Conservation (phyloP, 37 sponge, comb jelly and placozoan genomes). For the Halisarca cf. caerulea region DNA sequence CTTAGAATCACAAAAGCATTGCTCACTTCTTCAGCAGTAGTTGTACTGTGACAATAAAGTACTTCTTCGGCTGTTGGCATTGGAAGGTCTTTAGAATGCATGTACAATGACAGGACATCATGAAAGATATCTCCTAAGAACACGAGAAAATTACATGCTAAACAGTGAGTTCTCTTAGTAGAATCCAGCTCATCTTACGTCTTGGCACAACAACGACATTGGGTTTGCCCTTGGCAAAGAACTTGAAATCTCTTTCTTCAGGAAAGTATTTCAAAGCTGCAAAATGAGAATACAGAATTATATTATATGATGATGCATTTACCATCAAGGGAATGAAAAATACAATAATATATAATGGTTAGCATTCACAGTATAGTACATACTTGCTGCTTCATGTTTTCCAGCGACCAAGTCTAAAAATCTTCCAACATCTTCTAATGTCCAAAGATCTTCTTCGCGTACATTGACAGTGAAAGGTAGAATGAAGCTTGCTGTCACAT, state of each 20-base stretch:
- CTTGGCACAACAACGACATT: neutral
- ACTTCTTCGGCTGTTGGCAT: constrained; percentile 73
- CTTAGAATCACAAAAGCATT: too few relatives aligned
- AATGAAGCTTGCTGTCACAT: neutral
- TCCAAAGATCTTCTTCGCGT: neutral
- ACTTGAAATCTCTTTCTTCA: neutral
- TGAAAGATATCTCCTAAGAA: constrained; percentile 47
- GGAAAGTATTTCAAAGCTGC: neutral
- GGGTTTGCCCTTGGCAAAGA: neutral
- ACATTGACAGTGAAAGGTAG: constrained; percentile 14
- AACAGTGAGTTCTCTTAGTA: too few relatives aligned
- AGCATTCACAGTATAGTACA: neutral
- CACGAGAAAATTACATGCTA: too few relatives aligned
- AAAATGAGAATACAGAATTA: too few relatives aligned
- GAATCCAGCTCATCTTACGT: too few relatives aligned
- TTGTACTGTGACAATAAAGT: constrained; percentile 46
- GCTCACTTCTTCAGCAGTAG: constrained; percentile 77
- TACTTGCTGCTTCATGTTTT: neutral
- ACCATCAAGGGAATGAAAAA: too few relatives aligned
- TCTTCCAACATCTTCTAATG: constrained; percentile 1
- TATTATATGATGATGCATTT: too few relatives aligned
- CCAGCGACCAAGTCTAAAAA: neutral
- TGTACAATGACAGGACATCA: constrained; percentile 53
- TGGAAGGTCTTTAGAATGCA: constrained; percentile 43
- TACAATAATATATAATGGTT: too few relatives aligned